phyloP scores from a whole-genome alignment of 2,888 invertebrate species.

The Cephus rjabovi region DNA sequence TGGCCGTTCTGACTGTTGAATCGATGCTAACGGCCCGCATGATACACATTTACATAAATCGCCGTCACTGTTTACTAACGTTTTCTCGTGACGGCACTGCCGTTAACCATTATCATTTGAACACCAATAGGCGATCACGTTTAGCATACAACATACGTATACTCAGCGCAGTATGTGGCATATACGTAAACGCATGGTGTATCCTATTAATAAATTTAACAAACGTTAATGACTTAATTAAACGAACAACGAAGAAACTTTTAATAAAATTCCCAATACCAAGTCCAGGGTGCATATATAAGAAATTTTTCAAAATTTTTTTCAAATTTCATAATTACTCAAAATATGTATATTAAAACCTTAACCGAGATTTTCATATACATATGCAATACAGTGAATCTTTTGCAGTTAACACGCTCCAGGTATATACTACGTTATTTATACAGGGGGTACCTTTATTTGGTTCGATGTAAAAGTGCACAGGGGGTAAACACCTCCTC shows the following conservation, averaged over 20 bases:
- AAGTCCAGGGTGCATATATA: too few relatives aligned
- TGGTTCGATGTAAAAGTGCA: not conserved
- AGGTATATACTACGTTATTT: not conserved
- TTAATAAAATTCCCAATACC: too few relatives aligned
- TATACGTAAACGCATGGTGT: not conserved
- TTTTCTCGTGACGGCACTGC: not conserved
- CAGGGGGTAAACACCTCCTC: too few relatives aligned
- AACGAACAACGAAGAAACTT: too few relatives aligned
- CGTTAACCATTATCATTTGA: not conserved
- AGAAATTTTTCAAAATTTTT: too few relatives aligned
- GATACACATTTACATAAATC: constrained; percentile 43
- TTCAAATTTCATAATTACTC: too few relatives aligned
- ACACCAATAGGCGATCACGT: not conserved
- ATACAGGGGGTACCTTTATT: not conserved
- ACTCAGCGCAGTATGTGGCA: not conserved
- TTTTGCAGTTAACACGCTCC: not conserved
- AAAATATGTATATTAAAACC: not conserved
- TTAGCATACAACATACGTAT: not conserved
- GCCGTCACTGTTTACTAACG: not conserved
- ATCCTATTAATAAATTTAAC: not conserved
- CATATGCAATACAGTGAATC: not conserved
- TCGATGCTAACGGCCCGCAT: constrained; percentile 44
- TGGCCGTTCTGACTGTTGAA: constrained; percentile 14
- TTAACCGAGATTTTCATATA: not conserved
- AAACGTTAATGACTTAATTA: not conserved